Percentiles rank a stretch among this genome's conserved stretches.
phyloP scores from a whole-genome alignment of 1,140 invertebrate genomes.

The Drosophila takahashii region DNA sequence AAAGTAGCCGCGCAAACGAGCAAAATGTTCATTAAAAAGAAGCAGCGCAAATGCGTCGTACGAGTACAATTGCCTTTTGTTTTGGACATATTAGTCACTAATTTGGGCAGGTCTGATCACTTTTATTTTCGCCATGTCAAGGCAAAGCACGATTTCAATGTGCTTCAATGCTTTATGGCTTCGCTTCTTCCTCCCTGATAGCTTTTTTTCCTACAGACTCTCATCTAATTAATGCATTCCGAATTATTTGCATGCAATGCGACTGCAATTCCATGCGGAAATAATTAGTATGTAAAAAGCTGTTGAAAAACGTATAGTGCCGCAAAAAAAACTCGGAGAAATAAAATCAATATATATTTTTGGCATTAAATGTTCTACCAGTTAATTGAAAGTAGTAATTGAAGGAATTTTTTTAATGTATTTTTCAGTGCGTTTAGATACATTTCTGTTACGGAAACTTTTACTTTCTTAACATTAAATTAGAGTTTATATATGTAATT shows the following conservation, averaged over 20 bases:
- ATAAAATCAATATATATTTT: not conserved
- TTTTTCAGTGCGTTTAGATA: too few relatives aligned
- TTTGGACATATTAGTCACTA: conserved; percentile 55
- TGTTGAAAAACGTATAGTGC: not conserved
- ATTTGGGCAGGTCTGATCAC: conserved; percentile 38
- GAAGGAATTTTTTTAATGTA: too few relatives aligned
- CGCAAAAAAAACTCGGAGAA: not conserved
- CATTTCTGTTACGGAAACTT: too few relatives aligned
- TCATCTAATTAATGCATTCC: conserved; percentile 48
- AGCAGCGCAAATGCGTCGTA: conserved; percentile 35
- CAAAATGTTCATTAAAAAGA: conserved; percentile 60
- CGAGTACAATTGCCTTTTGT: conserved; percentile 64
- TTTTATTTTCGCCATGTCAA: conserved; percentile 49
- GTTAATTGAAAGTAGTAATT: too few relatives aligned
- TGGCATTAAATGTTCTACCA: not conserved
- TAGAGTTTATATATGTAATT: too few relatives aligned
- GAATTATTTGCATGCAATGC: conserved; percentile 39
- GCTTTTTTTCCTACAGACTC: conserved; percentile 7
- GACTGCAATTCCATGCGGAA: conserved; percentile 40
- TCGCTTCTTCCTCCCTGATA: not conserved
- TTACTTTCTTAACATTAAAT: too few relatives aligned
- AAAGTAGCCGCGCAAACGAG: conserved; percentile 51
- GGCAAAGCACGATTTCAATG: conserved; percentile 24
- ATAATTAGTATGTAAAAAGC: conserved; percentile 40
- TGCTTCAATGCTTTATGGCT: conserved; percentile 1